A percentile compares a stretch with the other conserved stretches of the same genome.
phyloP scores from a whole-genome alignment of 2,888 invertebrate genomes.

The Drosophila borealis region DNA sequence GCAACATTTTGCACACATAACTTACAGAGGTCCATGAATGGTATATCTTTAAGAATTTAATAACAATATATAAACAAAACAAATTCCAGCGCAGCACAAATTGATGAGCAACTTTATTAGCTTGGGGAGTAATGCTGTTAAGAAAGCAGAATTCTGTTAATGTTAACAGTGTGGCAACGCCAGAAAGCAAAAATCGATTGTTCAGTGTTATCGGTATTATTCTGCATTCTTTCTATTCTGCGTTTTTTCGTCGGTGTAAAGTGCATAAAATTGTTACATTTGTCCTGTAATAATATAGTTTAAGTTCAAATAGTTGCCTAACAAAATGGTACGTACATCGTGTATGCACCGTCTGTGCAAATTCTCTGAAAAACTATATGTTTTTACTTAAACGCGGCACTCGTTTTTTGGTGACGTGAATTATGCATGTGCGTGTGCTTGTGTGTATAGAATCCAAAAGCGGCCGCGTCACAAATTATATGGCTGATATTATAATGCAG shows the following conservation, averaged over 20 bases:
- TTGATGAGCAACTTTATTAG: slow-evolving; percentile 1
- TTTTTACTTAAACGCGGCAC: slow-evolving; percentile 35
- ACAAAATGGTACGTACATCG: slow-evolving; percentile 57
- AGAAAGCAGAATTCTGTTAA: slow-evolving; percentile 11
- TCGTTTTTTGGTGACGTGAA: slow-evolving; percentile 58
- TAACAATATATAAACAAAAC: background rate
- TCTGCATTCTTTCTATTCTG: slow-evolving; percentile 53
- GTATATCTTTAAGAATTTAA: no score
- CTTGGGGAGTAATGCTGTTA: background rate
- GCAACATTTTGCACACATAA: no score
- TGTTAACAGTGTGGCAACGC: slow-evolving; percentile 34
- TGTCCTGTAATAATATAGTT: slow-evolving; percentile 45
- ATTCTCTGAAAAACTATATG: background rate
- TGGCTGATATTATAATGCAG: slow-evolving; percentile 14
- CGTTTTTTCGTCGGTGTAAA: slow-evolving; percentile 62
- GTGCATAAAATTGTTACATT: slow-evolving; percentile 45
- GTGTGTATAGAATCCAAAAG: slow-evolving; percentile 35
- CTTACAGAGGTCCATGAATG: background rate
- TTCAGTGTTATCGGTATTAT: slow-evolving; percentile 39
- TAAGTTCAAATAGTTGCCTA: slow-evolving; percentile 52
- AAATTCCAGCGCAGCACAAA: background rate
- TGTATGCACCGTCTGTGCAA: background rate
- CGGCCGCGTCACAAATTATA: slow-evolving; percentile 69
- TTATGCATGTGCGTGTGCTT: slow-evolving; percentile 42
- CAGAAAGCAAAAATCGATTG: slow-evolving; percentile 26